phyloP scores from a whole-genome alignment of 2,797 vertebrate genomes.

The Phoxinus dragarum region DNA sequence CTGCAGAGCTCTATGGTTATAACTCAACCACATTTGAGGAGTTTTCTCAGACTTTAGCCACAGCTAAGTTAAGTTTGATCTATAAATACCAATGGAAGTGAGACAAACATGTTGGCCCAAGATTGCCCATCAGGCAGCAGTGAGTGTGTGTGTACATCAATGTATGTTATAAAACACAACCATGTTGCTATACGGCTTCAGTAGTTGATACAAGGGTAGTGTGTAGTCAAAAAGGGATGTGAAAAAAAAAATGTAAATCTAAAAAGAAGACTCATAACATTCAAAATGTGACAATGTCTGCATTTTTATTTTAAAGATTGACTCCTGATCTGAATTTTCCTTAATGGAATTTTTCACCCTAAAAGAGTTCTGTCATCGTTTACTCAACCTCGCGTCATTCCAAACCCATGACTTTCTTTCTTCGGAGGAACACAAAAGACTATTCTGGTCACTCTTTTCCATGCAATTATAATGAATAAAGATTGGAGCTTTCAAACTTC shows the following conservation, averaged over 20 bases:
- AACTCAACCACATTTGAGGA: constrained; percentile 44
- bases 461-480: not conserved
- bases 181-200: constrained; percentile 32
- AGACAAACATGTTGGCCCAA: constrained; percentile 48
- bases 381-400: not conserved
- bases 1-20: constrained; percentile 50
- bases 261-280: not conserved
- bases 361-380: not conserved
- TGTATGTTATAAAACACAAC: constrained; percentile 44
- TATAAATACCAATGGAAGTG: constrained; percentile 57
- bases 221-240: not conserved
- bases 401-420: not conserved
- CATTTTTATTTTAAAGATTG: not conserved
- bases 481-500: not conserved
- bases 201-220: constrained; percentile 5
- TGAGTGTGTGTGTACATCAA: not conserved
- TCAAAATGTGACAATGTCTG: not conserved
- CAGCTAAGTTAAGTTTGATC: constrained; percentile 48
- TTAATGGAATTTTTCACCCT: not conserved
- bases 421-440: not conserved
- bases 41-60: constrained; percentile 22
- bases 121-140: constrained; percentile 36
- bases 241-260: constrained; percentile 17
- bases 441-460: not conserved
- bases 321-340: not conserved